Evolutionary conservation across 2,888 invertebrate genomes (phyloP).

Genomic region (Callosobruchus maculatus): DNA sequence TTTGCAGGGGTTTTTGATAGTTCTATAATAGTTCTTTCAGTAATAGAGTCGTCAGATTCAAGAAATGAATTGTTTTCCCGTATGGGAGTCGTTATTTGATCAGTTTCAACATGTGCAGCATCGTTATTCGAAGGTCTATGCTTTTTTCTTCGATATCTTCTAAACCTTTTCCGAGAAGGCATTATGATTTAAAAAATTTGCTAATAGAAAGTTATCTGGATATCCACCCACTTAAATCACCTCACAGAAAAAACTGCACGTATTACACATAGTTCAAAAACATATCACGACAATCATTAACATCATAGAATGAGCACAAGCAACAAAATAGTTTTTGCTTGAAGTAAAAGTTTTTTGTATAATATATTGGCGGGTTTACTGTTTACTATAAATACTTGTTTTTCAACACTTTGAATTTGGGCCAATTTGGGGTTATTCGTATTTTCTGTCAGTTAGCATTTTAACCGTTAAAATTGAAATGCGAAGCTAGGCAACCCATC

Average conservation of each 20-base stretch:
- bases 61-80: neutral
- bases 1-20: neutral
- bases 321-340: neutral
- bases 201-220: neutral
- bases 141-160: neutral
- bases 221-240: neutral
- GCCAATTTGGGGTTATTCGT: neutral
- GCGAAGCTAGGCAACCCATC: neutral
- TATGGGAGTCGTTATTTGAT: neutral
- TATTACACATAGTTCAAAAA: neutral
- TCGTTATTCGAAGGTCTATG: neutral
- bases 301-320: too few species aligned
- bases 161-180: neutral
- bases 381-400: neutral
- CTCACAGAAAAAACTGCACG: neutral
- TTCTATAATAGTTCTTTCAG: neutral
- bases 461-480: conserved; percentile 4
- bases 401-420: neutral
- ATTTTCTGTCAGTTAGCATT: neutral
- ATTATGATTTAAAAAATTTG: neutral
- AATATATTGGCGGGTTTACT: neutral
- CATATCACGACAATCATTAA: neutral
- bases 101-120: neutral
- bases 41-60: neutral
- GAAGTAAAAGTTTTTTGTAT: neutral